Base-by-base conservation (phyloP, 2,888 invertebrate species). In the Clistopyga incitator region DNA sequence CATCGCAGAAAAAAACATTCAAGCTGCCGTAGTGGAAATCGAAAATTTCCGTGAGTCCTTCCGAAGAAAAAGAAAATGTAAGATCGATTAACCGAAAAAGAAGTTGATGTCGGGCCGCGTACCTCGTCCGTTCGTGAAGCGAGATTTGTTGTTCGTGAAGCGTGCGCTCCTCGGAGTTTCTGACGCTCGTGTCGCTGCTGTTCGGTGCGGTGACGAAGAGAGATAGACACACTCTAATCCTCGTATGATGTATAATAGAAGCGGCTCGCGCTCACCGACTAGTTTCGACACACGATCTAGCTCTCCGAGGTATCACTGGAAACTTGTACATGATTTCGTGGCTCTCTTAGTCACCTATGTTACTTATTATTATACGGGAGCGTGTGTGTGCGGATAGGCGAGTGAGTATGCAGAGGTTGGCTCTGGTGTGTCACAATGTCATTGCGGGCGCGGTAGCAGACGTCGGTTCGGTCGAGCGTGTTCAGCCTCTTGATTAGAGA, bases 201-300 rank as follows among this genome's bases (percentile, higher is more conserved):
- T 47, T 34, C 29, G 29, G 25, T 34, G 3, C 15, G 25, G 54
- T 38, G 38, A 34, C 38, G 6, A 6, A 18, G 29, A 52, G 25
- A 34, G 34, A 25, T 34, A 38, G 34, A 38, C 20, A 68, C 4
- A 29, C 29, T 29, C n/a, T 59, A 68, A 77, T 77, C 77, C 77
- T 59, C n/a, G 47, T 68, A 68, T 45, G 77, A 52, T 75, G n/a
- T 54, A 29, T 61, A 47, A 74, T 29, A 72, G 45, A 45, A 47
- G 38, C 23, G 38, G 38, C 52, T 25, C 38, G 68, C 34, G 64
- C 52, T 45, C 6, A 34, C 47, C 72, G 25, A 61, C 29, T 47
- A 68, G 77, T 78, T 78, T 64, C 71, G 70, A 78, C 71, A 78
- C 71, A 68, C 77, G 77, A 78, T 78, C 68, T 67, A 54, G 67